phyloP scores from a whole-genome alignment of 2,797 vertebrate genomes.

The Pagetopsis macropterus region DNA sequence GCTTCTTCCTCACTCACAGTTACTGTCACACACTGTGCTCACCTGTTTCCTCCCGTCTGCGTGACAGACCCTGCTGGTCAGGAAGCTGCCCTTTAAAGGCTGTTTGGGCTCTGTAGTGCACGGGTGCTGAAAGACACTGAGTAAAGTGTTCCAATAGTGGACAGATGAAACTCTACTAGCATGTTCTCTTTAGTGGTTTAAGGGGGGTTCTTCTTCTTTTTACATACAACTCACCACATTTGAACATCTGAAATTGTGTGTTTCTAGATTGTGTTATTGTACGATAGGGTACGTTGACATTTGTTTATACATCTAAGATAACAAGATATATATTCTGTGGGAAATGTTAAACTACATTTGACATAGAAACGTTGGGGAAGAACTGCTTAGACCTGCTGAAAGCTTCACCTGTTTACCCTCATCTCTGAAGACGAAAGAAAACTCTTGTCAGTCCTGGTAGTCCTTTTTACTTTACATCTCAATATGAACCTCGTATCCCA shows the following conservation, averaged over 20 bases:
- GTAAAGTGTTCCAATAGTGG: not conserved
- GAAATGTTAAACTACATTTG: not conserved
- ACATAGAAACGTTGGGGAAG: not conserved
- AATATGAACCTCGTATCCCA: not conserved
- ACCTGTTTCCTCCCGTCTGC: conserved; percentile 23
- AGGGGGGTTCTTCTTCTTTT: not conserved
- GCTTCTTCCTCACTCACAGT: conserved; percentile 43
- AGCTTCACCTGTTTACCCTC: not conserved
- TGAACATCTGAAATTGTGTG: not conserved
- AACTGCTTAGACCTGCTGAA: not conserved
- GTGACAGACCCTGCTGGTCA: conserved; percentile 28
- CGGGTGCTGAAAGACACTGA: not conserved
- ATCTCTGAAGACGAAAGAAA: not conserved
- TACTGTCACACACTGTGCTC: conserved; percentile 13
- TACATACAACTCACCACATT: conserved; percentile 17
- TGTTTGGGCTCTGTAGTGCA: conserved; percentile 28
- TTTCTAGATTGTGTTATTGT: not conserved
- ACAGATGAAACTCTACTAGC: not conserved
- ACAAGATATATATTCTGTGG: not conserved
- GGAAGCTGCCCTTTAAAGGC: not conserved
- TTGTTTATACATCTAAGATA: not conserved
- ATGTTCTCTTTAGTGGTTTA: conserved; percentile 26
- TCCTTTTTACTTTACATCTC: conserved; percentile 5
- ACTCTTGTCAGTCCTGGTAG: not conserved
- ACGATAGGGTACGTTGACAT: not conserved